A percentile compares a stretch with the other conserved stretches of the same genome.
phyloP scores from a whole-genome alignment of 2,797 vertebrate species.

The Tiaroga cobitis region DNA sequence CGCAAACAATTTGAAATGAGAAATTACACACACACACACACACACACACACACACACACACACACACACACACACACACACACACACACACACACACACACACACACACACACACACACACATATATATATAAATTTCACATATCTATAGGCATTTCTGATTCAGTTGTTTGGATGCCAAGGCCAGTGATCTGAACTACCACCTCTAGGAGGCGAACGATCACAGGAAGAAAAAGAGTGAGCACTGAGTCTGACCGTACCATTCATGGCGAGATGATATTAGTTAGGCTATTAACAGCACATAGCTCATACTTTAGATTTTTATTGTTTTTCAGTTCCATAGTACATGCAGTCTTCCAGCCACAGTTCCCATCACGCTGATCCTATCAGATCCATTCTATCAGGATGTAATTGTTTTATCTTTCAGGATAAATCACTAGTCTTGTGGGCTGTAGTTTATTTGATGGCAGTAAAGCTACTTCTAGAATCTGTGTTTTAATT shows the following conservation, averaged over 20 bases:
- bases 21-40: background rate
- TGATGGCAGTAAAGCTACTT: background rate
- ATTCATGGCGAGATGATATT: background rate
- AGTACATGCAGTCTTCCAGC: background rate
- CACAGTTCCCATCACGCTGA: background rate
- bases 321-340: background rate
- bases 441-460: background rate
- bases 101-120: too few species aligned
- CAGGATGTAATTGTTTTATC: background rate
- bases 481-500: slow-evolving; percentile 11
- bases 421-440: background rate
- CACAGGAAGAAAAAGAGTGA: background rate
- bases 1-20: background rate
- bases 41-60: too few species aligned
- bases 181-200: background rate
- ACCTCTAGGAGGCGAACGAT: background rate
- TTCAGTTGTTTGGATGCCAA: background rate
- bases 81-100: too few species aligned
- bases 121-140: too few species aligned
- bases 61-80: too few species aligned
- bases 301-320: background rate
- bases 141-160: background rate
- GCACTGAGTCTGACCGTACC: background rate
- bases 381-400: background rate
- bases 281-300: background rate